Evolutionary conservation across 1,140 invertebrate genomes (phyloP), one percentile per base, ranked within the genome.

Genomic region (Heterodera schachtii): DNA sequence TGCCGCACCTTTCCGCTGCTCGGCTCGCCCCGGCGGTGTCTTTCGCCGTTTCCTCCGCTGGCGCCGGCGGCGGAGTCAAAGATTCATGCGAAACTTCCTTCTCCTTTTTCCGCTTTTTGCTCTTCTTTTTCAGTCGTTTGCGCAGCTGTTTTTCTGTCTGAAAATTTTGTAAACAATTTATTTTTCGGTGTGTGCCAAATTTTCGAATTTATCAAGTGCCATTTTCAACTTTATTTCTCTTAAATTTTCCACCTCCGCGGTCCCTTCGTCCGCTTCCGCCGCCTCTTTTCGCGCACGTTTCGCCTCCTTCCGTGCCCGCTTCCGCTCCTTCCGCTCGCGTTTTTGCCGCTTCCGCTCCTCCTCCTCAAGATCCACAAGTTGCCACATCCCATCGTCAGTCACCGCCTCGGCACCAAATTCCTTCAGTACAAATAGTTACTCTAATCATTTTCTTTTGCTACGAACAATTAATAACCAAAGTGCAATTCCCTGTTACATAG

Each of bases 231-330:
- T 31, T 31, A 31, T 31, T 31, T 31, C 31, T 31, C 31, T 31
- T 1, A 31, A n/a, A n/a, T n/a, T 31, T 31, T 31, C 31, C 31
- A 31, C 31, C 31, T 31, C 31, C 1, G 31, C 31, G 67, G 7
- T 69, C 8, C 41, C 67, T 43, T 69, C 67, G 6, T 69, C 67
- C 67, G n/a, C 67, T 69, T 7, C 67, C 67, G 67, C 41, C 16
- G 41, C n/a, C n/a, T 43, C 67, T 69, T 69, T 71, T 7, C 69
- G 69, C 19, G 69, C 69, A 31, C 69, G 69, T 46, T 71, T 71
- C 31, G 69, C 69, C 21, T 71, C 69, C 44, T 71, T 71, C 9
- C 69, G 69, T 31, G 69, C 69, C 44, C 69, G 69, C 16, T 71
- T 71, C 44, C 69, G 69, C 19, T 71, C 69, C 11, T 71, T 71